Evolutionary conservation across 1,140 invertebrate species (phyloP).

Genomic region (Teleogryllus occipitalis): DNA sequence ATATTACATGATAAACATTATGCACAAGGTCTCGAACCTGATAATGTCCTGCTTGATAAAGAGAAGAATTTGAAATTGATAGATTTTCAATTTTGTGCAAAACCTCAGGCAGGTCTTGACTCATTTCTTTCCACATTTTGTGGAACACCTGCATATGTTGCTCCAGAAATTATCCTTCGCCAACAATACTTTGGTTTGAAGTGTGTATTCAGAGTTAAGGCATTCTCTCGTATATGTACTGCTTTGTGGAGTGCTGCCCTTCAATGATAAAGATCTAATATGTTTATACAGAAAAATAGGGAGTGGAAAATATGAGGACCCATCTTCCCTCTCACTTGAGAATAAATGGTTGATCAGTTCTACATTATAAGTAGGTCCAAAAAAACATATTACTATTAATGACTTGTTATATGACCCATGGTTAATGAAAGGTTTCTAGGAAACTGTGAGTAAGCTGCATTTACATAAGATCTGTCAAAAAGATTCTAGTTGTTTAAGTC

Average conservation of each 20-base stretch:
- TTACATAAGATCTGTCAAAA: conserved; percentile 33
- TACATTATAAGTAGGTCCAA: conserved; percentile 71
- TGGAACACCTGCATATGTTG: conserved; percentile 74
- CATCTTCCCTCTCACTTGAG: conserved; percentile 55
- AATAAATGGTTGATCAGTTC: conserved; percentile 54
- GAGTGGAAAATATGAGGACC: conserved; percentile 67
- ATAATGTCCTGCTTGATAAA: conserved; percentile 74
- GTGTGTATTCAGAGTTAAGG: conserved; percentile 77
- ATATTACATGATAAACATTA: conserved; percentile 67
- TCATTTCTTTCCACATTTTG: conserved; percentile 64
- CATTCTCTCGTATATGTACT: conserved; percentile 66
- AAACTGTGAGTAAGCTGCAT: conserved; percentile 25
- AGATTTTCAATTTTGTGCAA: conserved; percentile 84
- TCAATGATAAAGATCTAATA: conserved; percentile 66
- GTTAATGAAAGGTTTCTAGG: conserved; percentile 40
- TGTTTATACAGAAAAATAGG: conserved; percentile 68
- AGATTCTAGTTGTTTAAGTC: conserved; percentile 56
- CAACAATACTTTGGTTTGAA: conserved; percentile 46
- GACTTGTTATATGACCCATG: conserved; percentile 66
- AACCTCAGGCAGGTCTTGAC: conserved; percentile 60
- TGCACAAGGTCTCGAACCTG: conserved; percentile 74
- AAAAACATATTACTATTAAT: conserved; percentile 59
- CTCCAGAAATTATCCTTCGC: conserved; percentile 48
- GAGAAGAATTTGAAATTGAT: conserved; percentile 77
- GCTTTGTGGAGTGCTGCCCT: conserved; percentile 66